A percentile compares a stretch with the other conserved stretches of the same genome.
Conservation (phyloP, 1,140 invertebrate genomes). For the Monomorium pharaonis region DNA sequence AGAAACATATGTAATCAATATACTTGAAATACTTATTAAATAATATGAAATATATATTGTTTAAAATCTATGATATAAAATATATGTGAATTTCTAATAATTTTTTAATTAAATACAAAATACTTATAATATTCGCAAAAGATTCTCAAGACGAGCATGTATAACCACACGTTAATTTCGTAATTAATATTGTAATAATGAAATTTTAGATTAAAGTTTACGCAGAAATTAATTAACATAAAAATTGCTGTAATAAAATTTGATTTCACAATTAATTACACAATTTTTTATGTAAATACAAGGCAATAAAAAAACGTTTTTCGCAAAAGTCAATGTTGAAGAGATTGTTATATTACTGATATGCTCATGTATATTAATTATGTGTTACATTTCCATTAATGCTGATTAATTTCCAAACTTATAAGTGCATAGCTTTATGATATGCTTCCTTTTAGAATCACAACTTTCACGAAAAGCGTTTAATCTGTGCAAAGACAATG, state of each 20-base stretch:
- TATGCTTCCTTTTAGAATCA: neutral
- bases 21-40: neutral
- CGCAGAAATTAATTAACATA: neutral
- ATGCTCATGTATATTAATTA: neutral
- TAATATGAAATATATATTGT: neutral
- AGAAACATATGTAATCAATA: neutral
- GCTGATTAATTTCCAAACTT: neutral
- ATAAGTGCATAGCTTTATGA: constrained; percentile 1
- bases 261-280: constrained; percentile 14
- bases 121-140: constrained; percentile 10
- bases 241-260: constrained; percentile 31
- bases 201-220: constrained; percentile 9
- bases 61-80: neutral
- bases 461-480: constrained; percentile 35
- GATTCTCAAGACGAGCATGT: constrained; percentile 3
- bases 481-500: constrained; percentile 36
- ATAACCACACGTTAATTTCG: constrained; percentile 19
- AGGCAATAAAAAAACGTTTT: constrained; percentile 17
- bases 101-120: neutral
- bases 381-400: neutral
- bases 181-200: constrained; percentile 1
- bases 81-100: neutral
- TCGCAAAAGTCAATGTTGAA: constrained; percentile 11
- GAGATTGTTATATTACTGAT: neutral
- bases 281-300: constrained; percentile 18